phyloP scores from a whole-genome alignment of 2,113 vertebrate species.

The Triplophysa siluroides region DNA sequence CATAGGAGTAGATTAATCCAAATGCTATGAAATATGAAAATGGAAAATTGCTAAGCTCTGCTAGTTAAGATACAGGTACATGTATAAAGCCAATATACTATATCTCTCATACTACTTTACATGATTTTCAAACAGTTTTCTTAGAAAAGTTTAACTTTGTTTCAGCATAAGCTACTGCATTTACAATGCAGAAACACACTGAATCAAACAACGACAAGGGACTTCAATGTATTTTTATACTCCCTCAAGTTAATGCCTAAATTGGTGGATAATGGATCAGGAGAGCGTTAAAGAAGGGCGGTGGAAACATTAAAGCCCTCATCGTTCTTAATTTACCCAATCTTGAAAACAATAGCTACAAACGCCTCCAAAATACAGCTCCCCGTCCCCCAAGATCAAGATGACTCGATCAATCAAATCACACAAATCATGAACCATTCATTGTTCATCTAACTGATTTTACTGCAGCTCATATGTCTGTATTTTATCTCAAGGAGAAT shows the following conservation, averaged over 20 bases:
- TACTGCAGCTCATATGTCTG: background rate
- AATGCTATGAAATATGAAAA: too few species aligned
- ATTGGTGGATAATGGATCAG: background rate
- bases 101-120: background rate
- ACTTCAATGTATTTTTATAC: background rate
- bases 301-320: background rate
- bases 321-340: background rate
- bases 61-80: too few species aligned
- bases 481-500: background rate
- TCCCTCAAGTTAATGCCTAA: background rate
- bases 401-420: background rate
- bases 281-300: background rate
- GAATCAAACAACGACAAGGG: background rate
- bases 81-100: background rate
- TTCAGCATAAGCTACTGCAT: background rate
- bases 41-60: too few species aligned
- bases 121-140: background rate
- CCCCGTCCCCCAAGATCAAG: background rate
- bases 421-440: background rate
- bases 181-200: background rate
- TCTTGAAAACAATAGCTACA: background rate
- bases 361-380: background rate
- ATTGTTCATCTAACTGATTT: background rate
- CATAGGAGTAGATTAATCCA: too few species aligned
- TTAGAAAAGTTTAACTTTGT: background rate